Percentiles rank a stretch among this genome's conserved stretches.
Evolutionary conservation across 1,140 invertebrate species (phyloP).

Genomic region (Drosophila tropicalis): DNA sequence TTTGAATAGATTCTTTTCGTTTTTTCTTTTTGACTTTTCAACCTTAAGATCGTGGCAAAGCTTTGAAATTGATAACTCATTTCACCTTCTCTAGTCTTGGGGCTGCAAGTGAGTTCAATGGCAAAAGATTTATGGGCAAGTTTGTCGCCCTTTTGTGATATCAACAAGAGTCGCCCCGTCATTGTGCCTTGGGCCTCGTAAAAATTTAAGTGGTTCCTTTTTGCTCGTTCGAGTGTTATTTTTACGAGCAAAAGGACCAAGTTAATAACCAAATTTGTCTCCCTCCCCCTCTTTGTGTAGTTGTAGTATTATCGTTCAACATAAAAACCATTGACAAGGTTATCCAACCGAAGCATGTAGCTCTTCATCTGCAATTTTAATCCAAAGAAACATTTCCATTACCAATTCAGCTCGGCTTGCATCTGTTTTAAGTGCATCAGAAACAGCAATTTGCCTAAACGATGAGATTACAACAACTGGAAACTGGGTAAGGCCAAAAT

Average conservation of each 20-base stretch:
- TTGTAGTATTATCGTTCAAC: constrained; percentile 3
- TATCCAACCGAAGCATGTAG: not conserved
- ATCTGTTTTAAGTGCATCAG: constrained; percentile 55
- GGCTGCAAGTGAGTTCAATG: constrained; percentile 36
- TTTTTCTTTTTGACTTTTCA: constrained; percentile 1
- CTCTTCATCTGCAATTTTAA: constrained; percentile 7
- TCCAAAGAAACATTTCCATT: not conserved
- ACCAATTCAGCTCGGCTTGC: constrained; percentile 36
- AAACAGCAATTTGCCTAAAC: constrained; percentile 61
- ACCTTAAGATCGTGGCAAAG: not conserved
- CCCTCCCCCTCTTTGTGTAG: not conserved
- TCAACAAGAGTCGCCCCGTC: not conserved
- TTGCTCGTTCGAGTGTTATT: constrained; percentile 7
- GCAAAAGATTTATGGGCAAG: constrained; percentile 45
- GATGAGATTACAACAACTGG: constrained; percentile 40
- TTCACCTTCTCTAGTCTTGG: constrained; percentile 1
- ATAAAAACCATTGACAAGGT: no score
- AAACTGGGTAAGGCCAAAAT: not conserved
- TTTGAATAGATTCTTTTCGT: not conserved
- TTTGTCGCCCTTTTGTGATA: constrained; percentile 40
- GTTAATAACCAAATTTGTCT: constrained; percentile 76
- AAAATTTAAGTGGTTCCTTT: constrained; percentile 55
- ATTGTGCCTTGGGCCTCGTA: constrained; percentile 36
- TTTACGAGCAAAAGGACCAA: constrained; percentile 53
- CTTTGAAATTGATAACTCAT: constrained; percentile 10